Evolutionary conservation across 2,113 vertebrate species (phyloP).

Genomic region (Sylvilagus bachmani): DNA sequence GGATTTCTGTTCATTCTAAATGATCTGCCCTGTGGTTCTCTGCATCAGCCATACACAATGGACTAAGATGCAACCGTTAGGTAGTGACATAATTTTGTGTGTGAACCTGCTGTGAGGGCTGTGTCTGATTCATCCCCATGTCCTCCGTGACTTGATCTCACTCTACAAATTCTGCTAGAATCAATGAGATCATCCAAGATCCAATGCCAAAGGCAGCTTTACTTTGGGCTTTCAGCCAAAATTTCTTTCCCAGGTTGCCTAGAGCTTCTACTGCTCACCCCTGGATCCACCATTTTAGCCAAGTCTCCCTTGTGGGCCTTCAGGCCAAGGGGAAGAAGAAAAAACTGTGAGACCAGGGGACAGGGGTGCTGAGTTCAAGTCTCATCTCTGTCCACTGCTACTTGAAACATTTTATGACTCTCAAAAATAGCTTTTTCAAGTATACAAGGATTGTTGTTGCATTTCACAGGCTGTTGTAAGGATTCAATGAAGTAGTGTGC

Average conservation of each 20-base stretch:
- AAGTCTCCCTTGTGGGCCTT: neutral
- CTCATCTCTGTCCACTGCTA: neutral
- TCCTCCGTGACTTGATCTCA: neutral
- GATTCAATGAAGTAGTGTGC: neutral
- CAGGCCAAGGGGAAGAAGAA: neutral
- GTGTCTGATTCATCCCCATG: neutral
- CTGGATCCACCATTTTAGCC: neutral
- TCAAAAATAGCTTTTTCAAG: neutral
- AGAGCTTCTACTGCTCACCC: neutral
- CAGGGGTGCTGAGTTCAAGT: neutral
- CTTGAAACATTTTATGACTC: conserved; percentile 45
- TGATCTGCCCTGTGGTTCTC: neutral
- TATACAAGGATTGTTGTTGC: neutral
- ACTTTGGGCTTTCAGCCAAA: conserved; percentile 17
- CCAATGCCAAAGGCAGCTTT: neutral
- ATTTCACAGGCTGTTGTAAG: neutral
- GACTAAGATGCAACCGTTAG: neutral
- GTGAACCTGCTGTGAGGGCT: neutral
- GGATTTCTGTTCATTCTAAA: neutral
- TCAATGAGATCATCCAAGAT: neutral
- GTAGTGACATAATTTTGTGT: neutral
- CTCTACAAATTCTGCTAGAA: conserved; percentile 21
- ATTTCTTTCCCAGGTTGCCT: neutral
- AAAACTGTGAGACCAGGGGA: neutral
- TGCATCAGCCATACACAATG: neutral